Percentiles rank a stretch among this genome's conserved stretches.
Evolutionary conservation across 2,797 vertebrate genomes (phyloP).

Genomic region (Malacoctenus gilli): DNA sequence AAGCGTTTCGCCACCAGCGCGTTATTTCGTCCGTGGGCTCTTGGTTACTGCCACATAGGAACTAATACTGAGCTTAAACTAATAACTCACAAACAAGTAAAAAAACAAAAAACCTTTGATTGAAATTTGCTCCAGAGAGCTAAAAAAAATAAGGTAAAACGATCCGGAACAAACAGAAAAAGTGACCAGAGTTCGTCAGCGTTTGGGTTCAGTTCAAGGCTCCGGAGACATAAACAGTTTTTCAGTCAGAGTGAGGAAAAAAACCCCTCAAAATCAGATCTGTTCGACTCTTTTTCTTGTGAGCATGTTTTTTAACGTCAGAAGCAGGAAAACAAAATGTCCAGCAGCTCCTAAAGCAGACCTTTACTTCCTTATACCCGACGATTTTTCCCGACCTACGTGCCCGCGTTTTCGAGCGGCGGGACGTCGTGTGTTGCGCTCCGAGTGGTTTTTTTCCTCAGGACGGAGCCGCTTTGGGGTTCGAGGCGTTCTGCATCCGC

Average conservation of each 20-base stretch:
- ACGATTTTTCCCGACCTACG: too few species aligned
- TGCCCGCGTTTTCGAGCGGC: too few species aligned
- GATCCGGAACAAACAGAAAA: slow-evolving; percentile 9
- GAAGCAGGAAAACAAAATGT: slow-evolving; percentile 22
- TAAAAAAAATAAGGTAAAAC: too few species aligned
- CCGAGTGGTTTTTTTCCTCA: too few species aligned
- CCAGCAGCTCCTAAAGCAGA: slow-evolving; percentile 29
- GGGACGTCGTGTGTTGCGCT: too few species aligned
- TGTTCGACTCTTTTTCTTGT: neutral
- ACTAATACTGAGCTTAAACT: neutral
- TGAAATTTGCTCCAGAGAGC: neutral
- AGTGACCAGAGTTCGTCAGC: neutral
- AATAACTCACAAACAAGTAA: slow-evolving; percentile 7
- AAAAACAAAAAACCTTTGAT: slow-evolving; percentile 4
- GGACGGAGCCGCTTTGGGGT: slow-evolving; percentile 52
- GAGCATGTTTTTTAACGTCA: slow-evolving; percentile 21
- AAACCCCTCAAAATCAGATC: neutral
- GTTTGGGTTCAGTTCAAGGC: neutral
- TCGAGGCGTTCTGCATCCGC: slow-evolving; percentile 75
- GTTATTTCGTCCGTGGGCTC: neutral
- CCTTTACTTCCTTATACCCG: neutral
- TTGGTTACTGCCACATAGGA: neutral
- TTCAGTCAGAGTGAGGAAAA: slow-evolving; percentile 5
- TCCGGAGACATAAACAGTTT: slow-evolving; percentile 4
- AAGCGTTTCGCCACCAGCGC: too few species aligned